Evolutionary conservation across 2,888 invertebrate species (phyloP).

Genomic region (Leptinotarsa haldemani): DNA sequence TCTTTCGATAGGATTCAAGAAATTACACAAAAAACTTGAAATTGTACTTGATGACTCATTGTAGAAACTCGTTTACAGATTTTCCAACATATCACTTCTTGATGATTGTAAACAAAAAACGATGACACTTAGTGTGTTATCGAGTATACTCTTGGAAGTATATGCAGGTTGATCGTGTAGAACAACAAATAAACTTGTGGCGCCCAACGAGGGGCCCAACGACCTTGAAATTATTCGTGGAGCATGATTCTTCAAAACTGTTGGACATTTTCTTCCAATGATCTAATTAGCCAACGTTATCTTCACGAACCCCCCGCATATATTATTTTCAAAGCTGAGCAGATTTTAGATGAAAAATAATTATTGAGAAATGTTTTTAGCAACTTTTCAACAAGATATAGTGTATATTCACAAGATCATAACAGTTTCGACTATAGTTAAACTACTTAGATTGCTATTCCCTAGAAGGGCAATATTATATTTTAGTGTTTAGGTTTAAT

Average conservation of each 20-base stretch:
- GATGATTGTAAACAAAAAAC: too few species aligned
- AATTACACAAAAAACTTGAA: too few species aligned
- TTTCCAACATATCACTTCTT: too few species aligned
- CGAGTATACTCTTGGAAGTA: too few species aligned
- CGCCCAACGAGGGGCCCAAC: neutral
- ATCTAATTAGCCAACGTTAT: neutral
- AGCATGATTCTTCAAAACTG: too few species aligned
- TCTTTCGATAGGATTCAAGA: neutral
- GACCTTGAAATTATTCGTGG: neutral
- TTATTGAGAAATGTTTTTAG: constrained; percentile 39
- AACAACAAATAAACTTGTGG: neutral
- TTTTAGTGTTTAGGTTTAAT: constrained; percentile 48
- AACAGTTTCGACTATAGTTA: constrained; percentile 58
- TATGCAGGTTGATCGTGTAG: too few species aligned
- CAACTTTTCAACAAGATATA: constrained; percentile 54
- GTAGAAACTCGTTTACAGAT: neutral
- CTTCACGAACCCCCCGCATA: neutral
- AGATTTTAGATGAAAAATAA: constrained; percentile 22
- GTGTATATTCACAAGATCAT: constrained; percentile 57
- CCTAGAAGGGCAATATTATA: constrained; percentile 52
- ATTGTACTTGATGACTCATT: neutral
- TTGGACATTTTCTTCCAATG: too few species aligned
- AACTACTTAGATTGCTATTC: constrained; percentile 39
- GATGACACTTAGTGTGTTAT: too few species aligned
- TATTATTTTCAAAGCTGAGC: neutral